phyloP scores from a whole-genome alignment of 1,140 invertebrate genomes.

The Mya arenaria region DNA sequence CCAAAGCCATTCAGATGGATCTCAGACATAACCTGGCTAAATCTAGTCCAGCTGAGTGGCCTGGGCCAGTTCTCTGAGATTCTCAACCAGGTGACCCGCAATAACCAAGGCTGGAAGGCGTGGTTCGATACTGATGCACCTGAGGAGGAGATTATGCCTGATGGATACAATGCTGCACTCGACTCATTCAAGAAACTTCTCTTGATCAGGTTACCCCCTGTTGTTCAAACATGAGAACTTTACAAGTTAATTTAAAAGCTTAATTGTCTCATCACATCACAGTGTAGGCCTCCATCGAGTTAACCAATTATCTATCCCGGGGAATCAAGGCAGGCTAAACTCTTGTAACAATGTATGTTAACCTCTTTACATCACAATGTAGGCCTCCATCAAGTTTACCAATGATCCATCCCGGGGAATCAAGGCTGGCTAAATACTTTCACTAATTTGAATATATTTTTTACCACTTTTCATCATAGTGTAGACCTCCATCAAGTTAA shows the following conservation, averaged over 20 bases:
- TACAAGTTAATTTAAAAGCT: neutral
- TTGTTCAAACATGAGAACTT: neutral
- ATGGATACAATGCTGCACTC: constrained; percentile 91
- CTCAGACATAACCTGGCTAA: constrained; percentile 97
- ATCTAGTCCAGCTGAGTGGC: constrained; percentile 96
- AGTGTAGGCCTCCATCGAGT: too few species aligned
- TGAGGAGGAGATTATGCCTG: constrained; percentile 94
- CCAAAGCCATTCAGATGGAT: constrained; percentile 98
- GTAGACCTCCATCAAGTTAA: too few species aligned
- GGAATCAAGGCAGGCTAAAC: too few species aligned
- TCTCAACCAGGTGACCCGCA: constrained; percentile 89
- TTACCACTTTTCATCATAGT: too few species aligned
- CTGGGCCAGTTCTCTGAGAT: constrained; percentile 90
- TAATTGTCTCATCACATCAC: too few species aligned
- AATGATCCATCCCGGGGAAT: too few species aligned
- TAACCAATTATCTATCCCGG: too few species aligned
- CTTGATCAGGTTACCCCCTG: constrained; percentile 89
- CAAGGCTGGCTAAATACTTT: too few species aligned
- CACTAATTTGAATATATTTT: too few species aligned
- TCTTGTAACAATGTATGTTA: too few species aligned
- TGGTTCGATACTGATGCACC: constrained; percentile 98
- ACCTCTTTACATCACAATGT: too few species aligned
- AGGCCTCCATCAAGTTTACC: too few species aligned
- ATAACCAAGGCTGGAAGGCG: constrained; percentile 90
- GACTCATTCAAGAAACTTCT: constrained; percentile 95